Evolutionary conservation across 1,140 invertebrate species (phyloP), one percentile per base, ranked within the genome.

Genomic region (Agraylea sexmaculata): DNA sequence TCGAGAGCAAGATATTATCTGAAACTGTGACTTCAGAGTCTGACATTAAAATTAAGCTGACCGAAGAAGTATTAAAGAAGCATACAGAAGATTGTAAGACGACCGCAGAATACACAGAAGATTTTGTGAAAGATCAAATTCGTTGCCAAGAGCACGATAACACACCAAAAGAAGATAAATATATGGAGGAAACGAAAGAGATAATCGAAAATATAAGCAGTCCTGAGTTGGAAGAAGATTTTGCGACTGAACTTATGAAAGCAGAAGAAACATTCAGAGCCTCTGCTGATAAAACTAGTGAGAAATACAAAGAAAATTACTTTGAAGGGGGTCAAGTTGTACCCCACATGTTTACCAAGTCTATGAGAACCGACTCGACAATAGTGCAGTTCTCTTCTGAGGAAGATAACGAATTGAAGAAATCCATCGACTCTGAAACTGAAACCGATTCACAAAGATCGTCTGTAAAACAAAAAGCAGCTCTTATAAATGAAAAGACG

Each of bases 341-440:
- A 10, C 40, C 50, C 1, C 63, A 64, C 51, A 33, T 53, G 8
- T 60, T 60, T 34, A 52, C 57, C 3, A 66, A 63, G 51, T 50
- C 62, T 7, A 54, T 60, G 30, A 56, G 65, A 51, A 68, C 64
- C 13, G 65, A 68, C 46, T 68, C 65, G 7, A 68, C 65, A 13
- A 54, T 68, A 19, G 65, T 68, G 0, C 64, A 68, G 51, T 60
- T 68, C 37, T 68, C 65, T 30, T 68, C 65, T 7, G 65, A 68
- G 51, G 65, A 68, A 58, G 65, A 68, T 34, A 68, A 58, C 40
- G 65, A 68, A 44, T 51, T 66, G n/a, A 68, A 68, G 34, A 68
- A 68, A 53, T 68, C 65, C n/a, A 68, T 63, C 4, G 64, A 66
- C 45, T 68, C 65, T 11, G 65, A 68, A 54, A 68, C 66, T 18